Base-by-base conservation (phyloP, 2,113 vertebrate species). In the Toxostoma redivivum region DNA sequence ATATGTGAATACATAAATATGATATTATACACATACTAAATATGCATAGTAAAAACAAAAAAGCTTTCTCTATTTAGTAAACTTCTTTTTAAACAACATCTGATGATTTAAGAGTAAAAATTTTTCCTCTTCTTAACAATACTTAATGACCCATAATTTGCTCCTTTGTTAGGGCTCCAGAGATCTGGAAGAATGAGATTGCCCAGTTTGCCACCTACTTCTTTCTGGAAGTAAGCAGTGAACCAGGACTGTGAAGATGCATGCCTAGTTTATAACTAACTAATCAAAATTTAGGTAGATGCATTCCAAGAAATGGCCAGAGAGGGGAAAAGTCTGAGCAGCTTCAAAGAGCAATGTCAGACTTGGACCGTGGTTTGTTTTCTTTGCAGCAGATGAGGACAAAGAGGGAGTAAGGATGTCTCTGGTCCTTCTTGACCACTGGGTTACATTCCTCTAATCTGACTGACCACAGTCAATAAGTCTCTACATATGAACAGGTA, bases 401-500 rank as follows among this genome's bases (percentile, higher is more conserved):
- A 77, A 71, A 64, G 54, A 66, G 10, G 6, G 20, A 86, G 9
- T 54, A 71, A 60, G 33, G 53, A 42, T 15, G 45, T 71, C 19
- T 40, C 17, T 38, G 25, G 10, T 76, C 9, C 30, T 66, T 31
- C 31, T 44, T 60, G 30, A 37, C 5, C 5, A 5, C 3, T 38
- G 44, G 1, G 4, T 60, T 80, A 64, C 19, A 69, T 42, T 76
- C 27, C 35, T 88, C 23, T 54, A 61, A 38, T 31, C 38, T 30
- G 40, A 30, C 7, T 30, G 28, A 48, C 13, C 16, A 31, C 1
- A 45, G 37, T 12, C 17, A 64, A 35, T 15, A 35, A n/a, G 2
- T 7, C 42, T 57, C 65, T 38, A 5, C 0, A 0, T 31, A 40
- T 10, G 20, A 81, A 33, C 1, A 2, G 14, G 12, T 42, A 61